phyloP scores from a whole-genome alignment of 35 echinoderm and acorn worm species.

The Chiridota heheva region DNA sequence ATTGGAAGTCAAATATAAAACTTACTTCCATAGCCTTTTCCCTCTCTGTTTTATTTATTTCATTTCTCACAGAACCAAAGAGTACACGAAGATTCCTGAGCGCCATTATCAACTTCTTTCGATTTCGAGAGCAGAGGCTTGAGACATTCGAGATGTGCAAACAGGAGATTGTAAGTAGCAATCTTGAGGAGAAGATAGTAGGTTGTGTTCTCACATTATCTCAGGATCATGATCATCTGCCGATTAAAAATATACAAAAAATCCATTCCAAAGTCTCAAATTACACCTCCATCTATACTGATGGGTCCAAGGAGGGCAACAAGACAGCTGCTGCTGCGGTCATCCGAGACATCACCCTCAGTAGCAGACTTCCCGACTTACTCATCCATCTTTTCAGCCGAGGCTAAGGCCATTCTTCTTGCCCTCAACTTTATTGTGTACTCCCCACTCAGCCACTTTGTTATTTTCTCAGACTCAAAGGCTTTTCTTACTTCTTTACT shows the following conservation, averaged over 20 bases:
- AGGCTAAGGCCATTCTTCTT: too few species aligned
- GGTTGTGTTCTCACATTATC: background rate
- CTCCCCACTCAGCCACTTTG: too few species aligned
- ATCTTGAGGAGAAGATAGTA: background rate
- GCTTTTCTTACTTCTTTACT: too few species aligned
- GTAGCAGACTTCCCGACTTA: too few species aligned
- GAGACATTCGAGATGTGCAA: slow-evolving; percentile 54
- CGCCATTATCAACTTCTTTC: slow-evolving; percentile 77
- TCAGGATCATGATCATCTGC: background rate
- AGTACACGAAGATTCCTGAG: slow-evolving; percentile 75
- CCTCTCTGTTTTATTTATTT: background rate
- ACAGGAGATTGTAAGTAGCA: slow-evolving; percentile 47
- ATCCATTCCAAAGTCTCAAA: background rate
- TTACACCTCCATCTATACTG: too few species aligned
- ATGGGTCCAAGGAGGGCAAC: background rate
- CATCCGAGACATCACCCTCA: background rate
- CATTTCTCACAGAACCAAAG: slow-evolving; percentile 77
- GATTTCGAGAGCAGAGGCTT: slow-evolving; percentile 56
- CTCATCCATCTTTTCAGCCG: too few species aligned
- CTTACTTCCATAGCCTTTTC: background rate
- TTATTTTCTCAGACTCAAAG: too few species aligned
- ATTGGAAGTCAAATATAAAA: background rate
- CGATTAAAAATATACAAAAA: background rate
- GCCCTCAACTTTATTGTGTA: too few species aligned
- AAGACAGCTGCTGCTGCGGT: background rate